Conservation (phyloP, 2,113 vertebrate species). For the Lagopus leucura region DNA sequence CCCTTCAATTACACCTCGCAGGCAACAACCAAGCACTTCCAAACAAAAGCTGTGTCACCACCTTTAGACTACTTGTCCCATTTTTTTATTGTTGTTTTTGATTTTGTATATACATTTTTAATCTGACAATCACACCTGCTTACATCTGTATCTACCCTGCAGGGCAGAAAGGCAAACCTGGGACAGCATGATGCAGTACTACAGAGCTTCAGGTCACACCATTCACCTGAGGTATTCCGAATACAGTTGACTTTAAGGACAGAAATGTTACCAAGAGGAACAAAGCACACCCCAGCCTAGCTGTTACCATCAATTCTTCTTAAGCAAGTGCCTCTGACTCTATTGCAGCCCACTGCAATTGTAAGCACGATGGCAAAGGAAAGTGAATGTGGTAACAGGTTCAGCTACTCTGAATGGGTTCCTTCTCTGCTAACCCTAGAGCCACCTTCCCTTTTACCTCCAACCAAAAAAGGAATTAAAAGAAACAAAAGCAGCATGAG, state of each 20-base stretch:
- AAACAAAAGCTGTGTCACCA: not conserved
- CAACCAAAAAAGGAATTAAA: not conserved
- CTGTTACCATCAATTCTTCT: not conserved
- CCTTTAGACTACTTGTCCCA: not conserved
- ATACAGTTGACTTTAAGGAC: not conserved
- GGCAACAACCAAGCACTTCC: not conserved
- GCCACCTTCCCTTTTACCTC: not conserved
- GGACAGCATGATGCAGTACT: not conserved
- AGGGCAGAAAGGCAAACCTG: not conserved
- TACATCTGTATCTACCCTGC: not conserved
- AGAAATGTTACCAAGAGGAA: not conserved
- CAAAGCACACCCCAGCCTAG: not conserved
- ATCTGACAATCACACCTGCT: too few relatives aligned
- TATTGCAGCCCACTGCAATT: not conserved
- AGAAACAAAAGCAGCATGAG: not conserved
- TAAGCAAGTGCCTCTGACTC: not conserved
- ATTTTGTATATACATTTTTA: not conserved
- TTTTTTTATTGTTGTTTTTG: not conserved
- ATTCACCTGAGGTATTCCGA: not conserved
- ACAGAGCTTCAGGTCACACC: not conserved
- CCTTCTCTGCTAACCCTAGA: not conserved
- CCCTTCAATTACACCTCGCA: not conserved
- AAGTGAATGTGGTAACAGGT: not conserved
- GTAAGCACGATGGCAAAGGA: not conserved
- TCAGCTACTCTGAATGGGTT: not conserved